Conservation (phyloP, 2,113 vertebrate species). For the Protobothrops mucrosquamatus region DNA sequence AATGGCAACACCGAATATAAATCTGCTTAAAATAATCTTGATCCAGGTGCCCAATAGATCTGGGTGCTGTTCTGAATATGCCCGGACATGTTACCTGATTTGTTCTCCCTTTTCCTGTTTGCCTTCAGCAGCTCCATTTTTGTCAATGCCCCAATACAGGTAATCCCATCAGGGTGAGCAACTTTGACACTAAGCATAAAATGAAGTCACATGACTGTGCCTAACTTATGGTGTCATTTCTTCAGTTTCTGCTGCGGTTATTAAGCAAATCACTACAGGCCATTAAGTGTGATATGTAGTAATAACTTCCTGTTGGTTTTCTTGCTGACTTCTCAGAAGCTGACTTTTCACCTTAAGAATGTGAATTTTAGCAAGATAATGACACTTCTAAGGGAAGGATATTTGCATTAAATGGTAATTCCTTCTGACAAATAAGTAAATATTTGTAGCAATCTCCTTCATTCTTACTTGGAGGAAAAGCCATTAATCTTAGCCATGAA, state of each 20-base stretch:
- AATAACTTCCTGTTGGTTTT: no score
- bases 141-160: background rate
- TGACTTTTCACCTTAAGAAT: no score
- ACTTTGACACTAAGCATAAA: background rate
- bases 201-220: background rate
- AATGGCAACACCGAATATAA: background rate
- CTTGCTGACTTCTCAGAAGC: no score
- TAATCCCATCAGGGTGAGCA: background rate
- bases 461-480: background rate
- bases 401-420: background rate
- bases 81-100: background rate
- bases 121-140: background rate
- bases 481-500: background rate
- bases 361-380: background rate
- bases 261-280: no score
- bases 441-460: background rate
- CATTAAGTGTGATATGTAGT: no score
- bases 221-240: background rate
- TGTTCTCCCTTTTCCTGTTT: background rate
- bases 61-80: background rate
- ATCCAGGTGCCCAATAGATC: background rate
- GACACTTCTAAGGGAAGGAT: background rate
- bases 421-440: background rate
- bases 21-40: background rate
- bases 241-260: no score